Conservation (phyloP, 2,797 vertebrate species). For the Paedocypris micromegethes region DNA sequence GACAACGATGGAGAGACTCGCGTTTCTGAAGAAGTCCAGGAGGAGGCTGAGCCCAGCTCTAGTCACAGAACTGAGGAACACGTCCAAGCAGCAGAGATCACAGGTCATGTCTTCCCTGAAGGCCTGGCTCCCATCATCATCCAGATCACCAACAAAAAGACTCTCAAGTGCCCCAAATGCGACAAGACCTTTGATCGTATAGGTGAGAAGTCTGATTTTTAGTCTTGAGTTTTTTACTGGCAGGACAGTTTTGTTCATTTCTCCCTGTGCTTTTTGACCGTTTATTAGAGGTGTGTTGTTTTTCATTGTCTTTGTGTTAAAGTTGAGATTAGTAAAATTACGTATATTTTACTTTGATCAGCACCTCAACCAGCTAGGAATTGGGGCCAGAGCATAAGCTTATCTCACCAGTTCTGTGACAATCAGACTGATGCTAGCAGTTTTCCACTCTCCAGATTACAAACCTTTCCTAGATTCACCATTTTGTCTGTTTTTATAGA, state of each 20-base stretch:
- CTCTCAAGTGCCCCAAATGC: conserved; percentile 90
- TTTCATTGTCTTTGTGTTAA: too few species aligned
- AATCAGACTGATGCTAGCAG: too few species aligned
- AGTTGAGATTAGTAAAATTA: too few species aligned
- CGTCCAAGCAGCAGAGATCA: conserved; percentile 47
- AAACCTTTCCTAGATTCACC: too few species aligned
- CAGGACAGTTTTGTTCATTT: background rate
- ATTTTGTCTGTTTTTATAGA: too few species aligned
- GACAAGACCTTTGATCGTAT: conserved; percentile 93
- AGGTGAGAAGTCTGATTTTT: conserved; percentile 69
- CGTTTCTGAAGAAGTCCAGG: conserved; percentile 53
- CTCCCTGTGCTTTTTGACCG: too few species aligned
- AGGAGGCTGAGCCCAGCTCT: conserved; percentile 59
- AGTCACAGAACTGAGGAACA: conserved; percentile 61
- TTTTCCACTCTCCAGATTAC: too few species aligned
- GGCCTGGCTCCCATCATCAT: conserved; percentile 83
- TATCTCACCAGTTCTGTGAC: too few species aligned
- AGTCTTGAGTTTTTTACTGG: background rate
- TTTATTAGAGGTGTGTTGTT: too few species aligned
- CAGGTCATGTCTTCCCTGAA: conserved; percentile 70
- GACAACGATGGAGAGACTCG: conserved; percentile 58
- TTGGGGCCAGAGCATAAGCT: too few species aligned
- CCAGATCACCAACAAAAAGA: conserved; percentile 82
- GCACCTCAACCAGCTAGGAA: too few species aligned
- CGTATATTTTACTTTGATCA: too few species aligned